Evolutionary conservation across 2,113 vertebrate species (phyloP).

Genomic region (Gila orcuttii): DNA sequence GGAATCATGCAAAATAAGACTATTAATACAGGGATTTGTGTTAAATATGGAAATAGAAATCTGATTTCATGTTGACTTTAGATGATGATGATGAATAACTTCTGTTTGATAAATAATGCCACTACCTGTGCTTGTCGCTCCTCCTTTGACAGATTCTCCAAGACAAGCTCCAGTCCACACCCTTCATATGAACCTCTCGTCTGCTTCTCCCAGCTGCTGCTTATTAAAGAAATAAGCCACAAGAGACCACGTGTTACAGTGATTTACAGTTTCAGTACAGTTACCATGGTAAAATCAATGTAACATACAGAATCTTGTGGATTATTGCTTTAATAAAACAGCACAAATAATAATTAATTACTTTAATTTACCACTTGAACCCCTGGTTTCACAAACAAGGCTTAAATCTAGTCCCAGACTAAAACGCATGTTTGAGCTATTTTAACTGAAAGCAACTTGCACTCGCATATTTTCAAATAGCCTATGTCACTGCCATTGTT

Average conservation of each 20-base stretch:
- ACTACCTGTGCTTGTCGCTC: neutral
- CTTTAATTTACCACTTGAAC: too few species aligned
- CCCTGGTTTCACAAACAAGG: too few species aligned
- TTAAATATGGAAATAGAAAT: neutral
- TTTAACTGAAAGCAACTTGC: too few species aligned
- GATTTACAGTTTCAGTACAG: constrained; percentile 1
- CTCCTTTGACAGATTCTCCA: neutral
- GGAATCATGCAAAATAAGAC: neutral
- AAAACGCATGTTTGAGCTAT: too few species aligned
- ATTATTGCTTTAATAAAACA: constrained; percentile 2
- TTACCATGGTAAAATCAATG: neutral
- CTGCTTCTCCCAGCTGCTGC: constrained; percentile 9
- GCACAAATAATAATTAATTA: neutral
- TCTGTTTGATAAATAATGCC: constrained; percentile 11
- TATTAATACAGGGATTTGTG: neutral
- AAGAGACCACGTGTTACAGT: neutral
- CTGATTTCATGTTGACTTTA: neutral
- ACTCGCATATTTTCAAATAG: too few species aligned
- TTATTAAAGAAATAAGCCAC: constrained; percentile 16
- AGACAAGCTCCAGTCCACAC: neutral
- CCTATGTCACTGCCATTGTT: too few species aligned
- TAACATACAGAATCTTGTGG: neutral
- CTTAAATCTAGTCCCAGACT: too few species aligned
- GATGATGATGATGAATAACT: constrained; percentile 3
- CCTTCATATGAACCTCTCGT: neutral